A percentile compares a stretch with the other conserved stretches of the same genome.
Evolutionary conservation across 1,140 invertebrate species (phyloP).

Genomic region (Atta cephalotes): DNA sequence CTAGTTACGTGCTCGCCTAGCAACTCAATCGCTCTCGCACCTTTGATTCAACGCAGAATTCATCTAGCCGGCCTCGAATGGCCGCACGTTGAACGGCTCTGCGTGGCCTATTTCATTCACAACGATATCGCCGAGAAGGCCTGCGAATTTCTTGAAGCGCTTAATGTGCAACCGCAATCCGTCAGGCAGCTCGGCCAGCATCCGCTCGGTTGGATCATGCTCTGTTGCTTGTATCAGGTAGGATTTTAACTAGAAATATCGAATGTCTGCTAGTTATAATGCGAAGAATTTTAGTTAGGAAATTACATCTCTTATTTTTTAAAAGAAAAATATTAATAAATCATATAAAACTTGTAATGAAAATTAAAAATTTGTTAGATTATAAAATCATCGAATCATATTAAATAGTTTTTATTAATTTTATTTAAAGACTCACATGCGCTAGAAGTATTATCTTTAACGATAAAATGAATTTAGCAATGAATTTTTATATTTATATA

Average conservation of each 20-base stretch:
- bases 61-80: slow-evolving; percentile 86
- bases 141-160: slow-evolving; percentile 79
- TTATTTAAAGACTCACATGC: neutral
- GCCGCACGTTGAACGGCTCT: slow-evolving; percentile 86
- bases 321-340: neutral
- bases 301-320: neutral
- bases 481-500: neutral
- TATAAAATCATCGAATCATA: neutral
- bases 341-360: neutral
- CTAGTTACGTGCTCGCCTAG: slow-evolving; percentile 86
- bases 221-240: slow-evolving; percentile 86
- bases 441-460: neutral
- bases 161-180: slow-evolving; percentile 79
- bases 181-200: slow-evolving; percentile 85
- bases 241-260: neutral
- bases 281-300: neutral
- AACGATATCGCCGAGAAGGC: slow-evolving; percentile 82
- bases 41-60: slow-evolving; percentile 84
- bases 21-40: slow-evolving; percentile 79
- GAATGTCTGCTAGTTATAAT: neutral
- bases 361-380: neutral
- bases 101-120: slow-evolving; percentile 85
- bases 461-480: neutral
- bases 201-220: slow-evolving; percentile 87
- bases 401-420: neutral